Base-by-base conservation (phyloP, 2,113 vertebrate genomes). In the Ochotona curzoniae region DNA sequence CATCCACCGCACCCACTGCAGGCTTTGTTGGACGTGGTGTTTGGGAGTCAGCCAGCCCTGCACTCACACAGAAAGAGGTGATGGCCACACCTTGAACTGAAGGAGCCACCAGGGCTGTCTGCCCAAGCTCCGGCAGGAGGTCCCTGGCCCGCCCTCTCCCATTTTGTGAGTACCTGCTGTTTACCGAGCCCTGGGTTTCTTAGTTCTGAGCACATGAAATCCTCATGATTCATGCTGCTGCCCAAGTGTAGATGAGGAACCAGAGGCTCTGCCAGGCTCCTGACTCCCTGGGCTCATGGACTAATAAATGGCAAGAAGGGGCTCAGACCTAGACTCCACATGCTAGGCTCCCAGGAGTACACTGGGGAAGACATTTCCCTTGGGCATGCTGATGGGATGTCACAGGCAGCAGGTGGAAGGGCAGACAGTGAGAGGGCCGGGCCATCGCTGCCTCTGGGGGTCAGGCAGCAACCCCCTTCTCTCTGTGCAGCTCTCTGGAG, bases 401-500 rank as follows among this genome's bases (percentile, higher is more conserved):
- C 30, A 64, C 30, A 18, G 35, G 51, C 38, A 26, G 32, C 75
- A 26, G 21, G 23, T 1, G 17, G 44, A 57, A 35, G 10, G 75
- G 26, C 54, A 5, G 23, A 18, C 10, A 8, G 1, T 21, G 28
- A 78, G 61, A 6, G 14, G 25, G n/a, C 47, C 0, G 17, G 5
- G 26, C 28, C 54, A 7, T 13, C 4, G 20, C 26, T 0, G 11
- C 13, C 32, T 85, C 1, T 0, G 26, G 14, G 35, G 51, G n/a
- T 89, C 18, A 93, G 26, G 18, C 28, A 2, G 1, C 28, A 4
- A 0, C 49, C 60, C 60, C 67, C 92, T 85, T 97, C 75, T 4
- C 92, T 93, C 94, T 23, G 32, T 13, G 0, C 94, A 99, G 99
- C 98, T 99, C 98, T 67, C 97, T 99, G 84, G 99, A 99, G 95